phyloP scores from a whole-genome alignment of 2,113 vertebrate genomes.

The Ictalurus punctatus region DNA sequence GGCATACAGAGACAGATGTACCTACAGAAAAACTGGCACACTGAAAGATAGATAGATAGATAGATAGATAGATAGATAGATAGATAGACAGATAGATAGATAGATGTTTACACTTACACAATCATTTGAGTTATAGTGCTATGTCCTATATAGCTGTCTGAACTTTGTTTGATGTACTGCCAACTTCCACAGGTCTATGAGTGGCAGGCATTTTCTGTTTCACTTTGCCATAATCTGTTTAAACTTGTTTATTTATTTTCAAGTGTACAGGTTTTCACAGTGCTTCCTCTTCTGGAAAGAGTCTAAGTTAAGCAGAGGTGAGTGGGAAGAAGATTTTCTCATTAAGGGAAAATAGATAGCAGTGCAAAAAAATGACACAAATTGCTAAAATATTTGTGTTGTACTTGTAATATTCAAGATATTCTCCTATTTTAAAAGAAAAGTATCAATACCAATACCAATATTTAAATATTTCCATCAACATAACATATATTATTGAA shows the following conservation, averaged over 20 bases:
- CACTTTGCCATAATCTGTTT: constrained; percentile 33
- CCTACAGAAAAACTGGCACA: neutral
- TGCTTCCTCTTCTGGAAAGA: constrained; percentile 19
- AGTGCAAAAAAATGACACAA: constrained; percentile 1
- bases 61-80: constrained; percentile 3
- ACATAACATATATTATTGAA: neutral
- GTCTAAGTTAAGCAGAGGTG: constrained; percentile 39
- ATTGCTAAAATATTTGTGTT: neutral
- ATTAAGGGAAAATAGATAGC: constrained; percentile 13
- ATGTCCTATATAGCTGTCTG: constrained; percentile 25
- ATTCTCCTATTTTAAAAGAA: neutral
- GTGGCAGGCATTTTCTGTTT: constrained; percentile 10
- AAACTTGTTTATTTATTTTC: constrained; percentile 47
- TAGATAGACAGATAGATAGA: constrained; percentile 3
- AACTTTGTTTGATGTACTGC: constrained; percentile 40
- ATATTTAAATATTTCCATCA: neutral
- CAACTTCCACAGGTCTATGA: constrained; percentile 40
- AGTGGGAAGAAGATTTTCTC: constrained; percentile 27
- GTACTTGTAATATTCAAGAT: neutral
- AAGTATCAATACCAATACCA: neutral
- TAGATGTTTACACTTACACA: constrained; percentile 5
- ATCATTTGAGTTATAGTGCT: constrained; percentile 44
- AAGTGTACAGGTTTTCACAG: constrained; percentile 35
- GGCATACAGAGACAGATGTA: neutral
- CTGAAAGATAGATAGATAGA: neutral